A percentile compares a stretch with the other conserved stretches of the same genome.
Conservation (phyloP, 2,797 vertebrate species). For the Bradypodion ventrale region DNA sequence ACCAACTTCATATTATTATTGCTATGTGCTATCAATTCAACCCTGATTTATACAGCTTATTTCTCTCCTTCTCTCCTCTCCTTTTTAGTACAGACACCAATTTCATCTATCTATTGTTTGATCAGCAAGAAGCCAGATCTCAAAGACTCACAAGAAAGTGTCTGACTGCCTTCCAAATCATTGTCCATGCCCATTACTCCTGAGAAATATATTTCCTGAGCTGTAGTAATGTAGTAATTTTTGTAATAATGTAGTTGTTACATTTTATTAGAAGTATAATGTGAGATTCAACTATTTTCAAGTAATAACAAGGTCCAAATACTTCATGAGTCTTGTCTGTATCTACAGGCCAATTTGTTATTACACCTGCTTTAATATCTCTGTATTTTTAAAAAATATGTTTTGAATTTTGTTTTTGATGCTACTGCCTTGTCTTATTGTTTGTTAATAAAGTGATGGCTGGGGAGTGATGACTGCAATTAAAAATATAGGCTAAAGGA, state of each 20-base stretch:
- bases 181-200: no score
- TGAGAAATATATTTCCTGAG: background rate
- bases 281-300: background rate
- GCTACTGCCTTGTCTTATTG: background rate
- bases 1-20: rapidly evolving
- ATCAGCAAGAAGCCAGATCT: background rate
- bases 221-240: background rate
- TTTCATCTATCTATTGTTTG: background rate
- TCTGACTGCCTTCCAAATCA: rapidly evolving
- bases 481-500: background rate
- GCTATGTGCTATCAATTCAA: no score
- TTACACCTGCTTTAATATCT: background rate
- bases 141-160: constrained; percentile 8
- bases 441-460: no score
- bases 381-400: no score
- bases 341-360: background rate
- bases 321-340: no score
- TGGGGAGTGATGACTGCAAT: background rate
- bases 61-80: background rate
- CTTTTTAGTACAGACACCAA: background rate
- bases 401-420: background rate
- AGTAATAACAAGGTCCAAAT: background rate
- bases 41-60: no score
- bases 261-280: background rate
- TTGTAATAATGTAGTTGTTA: background rate